These are phyloP conservation scores for Cephalopterus ornatus DNA, from an alignment of 2,113 vertebrate genomes.

Conservation along the genomic window DNA sequence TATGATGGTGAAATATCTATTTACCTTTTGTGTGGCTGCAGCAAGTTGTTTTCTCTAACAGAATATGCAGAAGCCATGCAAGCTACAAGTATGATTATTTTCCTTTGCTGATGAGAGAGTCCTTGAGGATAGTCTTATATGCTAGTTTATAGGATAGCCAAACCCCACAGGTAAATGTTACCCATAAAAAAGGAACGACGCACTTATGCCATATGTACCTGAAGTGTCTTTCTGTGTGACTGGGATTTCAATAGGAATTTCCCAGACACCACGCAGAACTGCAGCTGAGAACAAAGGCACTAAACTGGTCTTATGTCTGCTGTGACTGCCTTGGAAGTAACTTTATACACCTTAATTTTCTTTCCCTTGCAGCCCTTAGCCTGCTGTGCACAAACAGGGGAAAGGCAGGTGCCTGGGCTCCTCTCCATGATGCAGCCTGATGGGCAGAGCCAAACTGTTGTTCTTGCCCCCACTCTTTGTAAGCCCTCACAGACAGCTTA, in stretches of 20 bases:
- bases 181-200: not conserved
- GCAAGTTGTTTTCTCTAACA: not conserved
- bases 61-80: not conserved
- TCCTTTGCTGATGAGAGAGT: not conserved
- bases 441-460: not conserved
- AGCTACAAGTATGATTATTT: not conserved
- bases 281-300: not conserved
- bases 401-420: not conserved
- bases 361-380: not conserved
- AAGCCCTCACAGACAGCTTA: not conserved
- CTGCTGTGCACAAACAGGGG: not conserved
- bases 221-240: slow-evolving; percentile 18
- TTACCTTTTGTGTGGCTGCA: slow-evolving; percentile 3
- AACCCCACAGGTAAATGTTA: not conserved
- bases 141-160: not conserved
- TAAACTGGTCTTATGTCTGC: slow-evolving; percentile 20
- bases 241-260: not conserved
- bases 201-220: not conserved
- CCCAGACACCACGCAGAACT: not conserved
- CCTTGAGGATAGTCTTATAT: not conserved
- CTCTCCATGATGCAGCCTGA: not conserved
- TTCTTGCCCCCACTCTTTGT: not conserved
- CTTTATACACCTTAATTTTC: not conserved
- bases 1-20: not conserved
- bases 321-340: not conserved